Base-by-base conservation (phyloP, 2,113 vertebrate species). In the Phoxinus phoxinus region DNA sequence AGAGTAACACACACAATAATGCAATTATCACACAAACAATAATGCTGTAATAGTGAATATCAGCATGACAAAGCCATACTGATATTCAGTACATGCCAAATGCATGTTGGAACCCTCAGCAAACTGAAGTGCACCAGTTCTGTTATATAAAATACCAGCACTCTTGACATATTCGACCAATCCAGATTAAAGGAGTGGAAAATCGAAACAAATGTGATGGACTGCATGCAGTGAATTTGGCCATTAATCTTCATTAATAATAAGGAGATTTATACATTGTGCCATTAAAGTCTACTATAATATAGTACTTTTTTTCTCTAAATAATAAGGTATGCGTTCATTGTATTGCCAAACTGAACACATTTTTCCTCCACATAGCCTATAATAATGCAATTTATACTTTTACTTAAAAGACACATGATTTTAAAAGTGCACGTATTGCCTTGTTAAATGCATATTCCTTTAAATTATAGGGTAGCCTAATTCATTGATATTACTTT, bases 21-120 rank as follows among this genome's bases (percentile, higher is more conserved):
- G 21, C 21, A 72, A 13, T 44, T 41, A 74, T 74, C n/a, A 74
- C 41, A 74, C n/a, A 48, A 25, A 21, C 71, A 46, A 46, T 13
- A 74, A 48, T 48, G 41, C 37, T 23, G 69, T n/a, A n/a, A 23
- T 74, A 74, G 72, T 48, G 72, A 17, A 74, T 74, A 48, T 46
- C 72, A 74, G 72, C 72, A 74, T 48, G 72, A 25, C n/a, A 74
- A 74, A 46, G 71, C 13, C 12, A 27, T 48, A 27, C 12, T 27
- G 11, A 73, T 46, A 46, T 73, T 25, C 71, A 25, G 71, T 8
- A 6, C 8, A 13, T 6, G 65, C 30, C 17, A 69, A 35, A 63
- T 65, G 61, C 25, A 65, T 65, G 25, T 30, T 65, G 41, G 41
- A 41, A 41, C 41, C 41, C 41, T 2, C 41, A 9, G 6, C 63